phyloP scores from a whole-genome alignment of 2,113 vertebrate genomes.

The Conger conger region DNA sequence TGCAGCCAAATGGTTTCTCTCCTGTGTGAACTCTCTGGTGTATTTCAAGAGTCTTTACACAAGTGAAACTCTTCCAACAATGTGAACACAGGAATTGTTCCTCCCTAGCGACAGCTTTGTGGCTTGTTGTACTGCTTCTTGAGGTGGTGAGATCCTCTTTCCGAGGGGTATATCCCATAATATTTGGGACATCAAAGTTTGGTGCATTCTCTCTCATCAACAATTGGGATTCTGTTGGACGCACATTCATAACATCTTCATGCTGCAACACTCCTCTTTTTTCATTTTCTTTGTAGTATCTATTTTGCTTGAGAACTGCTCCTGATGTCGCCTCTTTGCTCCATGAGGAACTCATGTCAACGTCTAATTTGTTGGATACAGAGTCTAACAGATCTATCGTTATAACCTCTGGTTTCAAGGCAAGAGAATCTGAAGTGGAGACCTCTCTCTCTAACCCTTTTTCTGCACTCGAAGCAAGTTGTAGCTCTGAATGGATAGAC shows the following conservation, averaged over 20 bases:
- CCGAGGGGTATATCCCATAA: not conserved
- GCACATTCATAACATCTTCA: not conserved
- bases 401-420: not conserved
- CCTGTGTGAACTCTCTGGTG: slow-evolving; percentile 68
- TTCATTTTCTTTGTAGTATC: not conserved
- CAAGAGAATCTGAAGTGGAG: not conserved
- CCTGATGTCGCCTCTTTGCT: not conserved
- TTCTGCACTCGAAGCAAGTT: not conserved
- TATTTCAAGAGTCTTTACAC: slow-evolving; percentile 62
- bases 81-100: slow-evolving; percentile 50
- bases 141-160: not conserved
- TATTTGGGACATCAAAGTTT: slow-evolving; percentile 7
- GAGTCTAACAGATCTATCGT: slow-evolving; percentile 3
- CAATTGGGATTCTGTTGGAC: not conserved
- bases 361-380: slow-evolving; percentile 4
- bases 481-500: not conserved
- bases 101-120: slow-evolving; percentile 22
- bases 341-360: slow-evolving; percentile 15
- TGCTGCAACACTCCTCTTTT: not conserved
- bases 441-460: not conserved
- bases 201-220: not conserved
- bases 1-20: slow-evolving; percentile 64
- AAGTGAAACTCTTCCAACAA: slow-evolving; percentile 62
- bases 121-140: not conserved
- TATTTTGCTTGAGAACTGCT: not conserved